A percentile compares a stretch with the other conserved stretches of the same genome.
These are phyloP conservation scores for Hyperoplus immaculatus DNA, from an alignment of 2,797 vertebrate species.

Conservation along the genomic window DNA sequence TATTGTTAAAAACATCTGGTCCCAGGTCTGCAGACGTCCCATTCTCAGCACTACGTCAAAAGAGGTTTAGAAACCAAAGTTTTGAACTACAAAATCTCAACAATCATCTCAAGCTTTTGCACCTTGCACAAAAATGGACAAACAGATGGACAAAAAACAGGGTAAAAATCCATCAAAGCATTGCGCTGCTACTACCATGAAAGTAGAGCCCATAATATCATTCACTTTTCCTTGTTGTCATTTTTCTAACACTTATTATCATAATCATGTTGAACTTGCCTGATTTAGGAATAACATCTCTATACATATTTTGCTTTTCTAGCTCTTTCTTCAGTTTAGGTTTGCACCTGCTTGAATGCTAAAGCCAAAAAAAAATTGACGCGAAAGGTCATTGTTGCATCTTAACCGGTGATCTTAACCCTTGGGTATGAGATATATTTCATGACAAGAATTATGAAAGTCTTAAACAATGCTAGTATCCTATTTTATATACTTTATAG, in stretches of 20 bases:
- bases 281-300: slow-evolving; percentile 2
- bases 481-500: not conserved
- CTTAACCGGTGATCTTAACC: not conserved
- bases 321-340: not conserved
- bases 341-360: not conserved
- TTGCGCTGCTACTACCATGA: slow-evolving; percentile 2
- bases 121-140: no score
- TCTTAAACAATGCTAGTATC: not conserved
- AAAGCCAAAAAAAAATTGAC: not conserved
- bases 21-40: not conserved
- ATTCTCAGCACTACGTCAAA: not conserved
- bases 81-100: no score
- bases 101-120: not conserved
- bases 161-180: not conserved
- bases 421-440: not conserved
- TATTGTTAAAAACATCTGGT: not conserved
- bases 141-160: no score
- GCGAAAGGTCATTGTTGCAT: not conserved
- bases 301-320: slow-evolving; percentile 22
- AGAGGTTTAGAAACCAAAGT: no score
- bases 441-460: not conserved
- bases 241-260: not conserved
- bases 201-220: slow-evolving; percentile 13
- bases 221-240: not conserved
- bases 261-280: not conserved